These are phyloP conservation scores for Hippoglossus hippoglossus DNA, from an alignment of 2,797 vertebrate species.

Conservation along the genomic window DNA sequence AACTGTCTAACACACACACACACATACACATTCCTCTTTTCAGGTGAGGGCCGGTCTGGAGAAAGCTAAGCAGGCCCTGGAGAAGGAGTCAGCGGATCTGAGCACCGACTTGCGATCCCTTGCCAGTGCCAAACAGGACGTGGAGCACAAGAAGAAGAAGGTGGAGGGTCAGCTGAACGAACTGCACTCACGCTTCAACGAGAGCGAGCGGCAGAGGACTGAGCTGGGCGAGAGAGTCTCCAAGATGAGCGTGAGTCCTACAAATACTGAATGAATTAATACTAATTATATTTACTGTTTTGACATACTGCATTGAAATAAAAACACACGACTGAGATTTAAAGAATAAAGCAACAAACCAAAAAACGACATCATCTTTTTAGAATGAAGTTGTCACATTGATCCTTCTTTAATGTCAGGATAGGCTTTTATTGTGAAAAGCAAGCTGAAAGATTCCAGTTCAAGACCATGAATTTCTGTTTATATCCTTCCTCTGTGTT, in stretches of 20 bases:
- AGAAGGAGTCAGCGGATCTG: slow-evolving; percentile 91
- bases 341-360: too few relatives aligned
- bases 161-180: slow-evolving; percentile 92
- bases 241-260: slow-evolving; percentile 87
- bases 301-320: not conserved
- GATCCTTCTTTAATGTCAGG: too few relatives aligned
- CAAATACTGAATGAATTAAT: not conserved
- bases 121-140: slow-evolving; percentile 89
- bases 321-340: too few relatives aligned
- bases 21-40: not conserved
- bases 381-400: too few relatives aligned
- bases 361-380: too few relatives aligned
- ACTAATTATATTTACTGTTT: too few relatives aligned
- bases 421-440: too few relatives aligned
- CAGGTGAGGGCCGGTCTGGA: slow-evolving; percentile 92
- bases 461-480: not conserved
- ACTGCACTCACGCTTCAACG: slow-evolving; percentile 88
- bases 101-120: slow-evolving; percentile 88
- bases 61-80: slow-evolving; percentile 93
- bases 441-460: not conserved
- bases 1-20: not conserved
- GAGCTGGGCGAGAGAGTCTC: slow-evolving; percentile 92
- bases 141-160: slow-evolving; percentile 97
- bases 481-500: not conserved
- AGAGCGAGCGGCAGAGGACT: slow-evolving; percentile 88